A percentile compares a stretch with the other conserved stretches of the same genome.
phyloP scores from a whole-genome alignment of 2,797 vertebrate genomes.

The Apogon talboti region DNA sequence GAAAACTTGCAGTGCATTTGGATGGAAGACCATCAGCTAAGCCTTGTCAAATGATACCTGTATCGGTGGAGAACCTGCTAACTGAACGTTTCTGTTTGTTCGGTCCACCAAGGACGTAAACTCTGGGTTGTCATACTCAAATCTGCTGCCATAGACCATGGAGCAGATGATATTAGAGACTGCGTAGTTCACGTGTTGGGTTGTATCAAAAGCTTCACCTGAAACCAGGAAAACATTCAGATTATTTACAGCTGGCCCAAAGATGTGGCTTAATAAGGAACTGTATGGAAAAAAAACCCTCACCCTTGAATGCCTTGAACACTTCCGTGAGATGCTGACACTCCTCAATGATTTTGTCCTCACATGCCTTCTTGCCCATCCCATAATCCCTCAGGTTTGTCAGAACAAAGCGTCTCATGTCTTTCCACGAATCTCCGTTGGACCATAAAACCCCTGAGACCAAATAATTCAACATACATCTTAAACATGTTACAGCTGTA shows the following conservation, averaged over 20 bases:
- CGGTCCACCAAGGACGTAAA: conserved; percentile 36
- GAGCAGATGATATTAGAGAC: conserved; percentile 61
- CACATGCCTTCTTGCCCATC: conserved; percentile 55
- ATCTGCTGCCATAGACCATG: conserved; percentile 59
- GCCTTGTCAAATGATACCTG: conserved; percentile 7
- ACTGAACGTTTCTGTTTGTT: neutral
- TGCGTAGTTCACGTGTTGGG: neutral
- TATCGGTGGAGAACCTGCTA: neutral
- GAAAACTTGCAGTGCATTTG: no score
- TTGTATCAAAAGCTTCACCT: conserved; percentile 50
- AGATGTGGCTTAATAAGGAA: no score
- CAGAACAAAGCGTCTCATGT: conserved; percentile 57
- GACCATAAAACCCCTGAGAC: conserved; percentile 45
- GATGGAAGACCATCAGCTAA: no score
- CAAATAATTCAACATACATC: neutral
- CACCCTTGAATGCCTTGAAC: conserved; percentile 36
- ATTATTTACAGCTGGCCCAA: neutral
- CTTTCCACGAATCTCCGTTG: conserved; percentile 56
- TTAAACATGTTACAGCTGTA: neutral
- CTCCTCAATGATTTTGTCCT: conserved; percentile 65
- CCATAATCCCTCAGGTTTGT: conserved; percentile 58
- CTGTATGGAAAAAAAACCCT: no score
- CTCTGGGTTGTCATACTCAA: conserved; percentile 47
- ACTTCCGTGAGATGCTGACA: conserved; percentile 11
- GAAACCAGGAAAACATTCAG: neutral